Evolutionary conservation across 1,140 invertebrate genomes (phyloP).

Genomic region (Zaprionus vittiger): DNA sequence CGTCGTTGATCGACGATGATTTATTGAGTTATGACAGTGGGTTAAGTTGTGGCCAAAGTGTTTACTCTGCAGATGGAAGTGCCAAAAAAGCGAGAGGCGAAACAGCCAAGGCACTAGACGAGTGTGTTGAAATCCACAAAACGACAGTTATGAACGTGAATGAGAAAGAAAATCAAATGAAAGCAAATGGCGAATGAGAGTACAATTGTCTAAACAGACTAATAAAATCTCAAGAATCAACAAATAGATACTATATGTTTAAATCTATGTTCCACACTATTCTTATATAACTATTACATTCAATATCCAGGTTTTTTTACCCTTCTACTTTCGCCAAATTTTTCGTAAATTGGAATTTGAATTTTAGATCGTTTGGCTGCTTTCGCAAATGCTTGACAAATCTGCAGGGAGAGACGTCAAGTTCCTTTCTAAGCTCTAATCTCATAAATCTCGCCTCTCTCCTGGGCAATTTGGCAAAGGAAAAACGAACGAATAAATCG

Average conservation of each 20-base stretch:
- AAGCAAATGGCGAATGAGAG: not conserved
- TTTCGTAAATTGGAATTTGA: not conserved
- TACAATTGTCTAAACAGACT: no score
- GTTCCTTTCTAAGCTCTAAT: slow-evolving; percentile 59
- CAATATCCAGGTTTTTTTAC: not conserved
- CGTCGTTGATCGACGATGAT: slow-evolving; percentile 59
- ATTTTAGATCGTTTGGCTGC: not conserved
- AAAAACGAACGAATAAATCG: slow-evolving; percentile 4
- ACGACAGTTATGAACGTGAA: not conserved
- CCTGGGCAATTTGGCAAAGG: slow-evolving; percentile 37
- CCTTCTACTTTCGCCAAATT: slow-evolving; percentile 4
- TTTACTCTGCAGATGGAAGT: slow-evolving; percentile 66
- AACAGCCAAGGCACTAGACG: not conserved
- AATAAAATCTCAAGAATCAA: no score
- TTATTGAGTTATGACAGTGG: slow-evolving; percentile 80
- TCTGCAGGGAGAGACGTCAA: slow-evolving; percentile 13
- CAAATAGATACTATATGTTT: no score
- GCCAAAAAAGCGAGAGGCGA: slow-evolving; percentile 39
- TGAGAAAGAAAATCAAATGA: not conserved
- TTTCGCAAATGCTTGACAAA: slow-evolving; percentile 37
- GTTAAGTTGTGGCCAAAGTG: slow-evolving; percentile 65
- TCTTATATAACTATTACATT: not conserved
- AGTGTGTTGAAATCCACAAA: slow-evolving; percentile 10
- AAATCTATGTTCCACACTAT: no score
- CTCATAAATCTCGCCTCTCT: slow-evolving; percentile 65